Evolutionary conservation across 2,888 invertebrate species (phyloP).

Genomic region (Drosophila paranaensis): DNA sequence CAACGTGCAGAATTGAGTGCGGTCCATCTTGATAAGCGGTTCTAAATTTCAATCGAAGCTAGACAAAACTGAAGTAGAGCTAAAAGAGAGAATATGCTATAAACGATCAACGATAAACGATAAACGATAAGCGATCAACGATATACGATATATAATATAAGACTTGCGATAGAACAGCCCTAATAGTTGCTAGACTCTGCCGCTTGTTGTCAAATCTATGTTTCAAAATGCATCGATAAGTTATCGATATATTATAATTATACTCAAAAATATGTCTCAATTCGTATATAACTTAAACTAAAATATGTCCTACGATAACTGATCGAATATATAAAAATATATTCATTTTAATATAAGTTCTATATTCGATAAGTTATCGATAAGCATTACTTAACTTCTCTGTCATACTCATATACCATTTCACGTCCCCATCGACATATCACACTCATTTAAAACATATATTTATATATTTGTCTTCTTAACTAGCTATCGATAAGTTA

Average conservation of each 20-base stretch:
- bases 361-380: constrained; percentile 3
- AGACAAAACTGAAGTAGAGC: not conserved
- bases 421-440: too few species aligned
- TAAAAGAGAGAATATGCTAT: not conserved
- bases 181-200: not conserved
- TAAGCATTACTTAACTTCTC: not conserved
- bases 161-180: too few species aligned
- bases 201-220: not conserved
- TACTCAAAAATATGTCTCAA: too few species aligned
- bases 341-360: not conserved
- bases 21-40: fast-evolving
- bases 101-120: not conserved
- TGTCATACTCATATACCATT: not conserved
- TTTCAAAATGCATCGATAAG: not conserved
- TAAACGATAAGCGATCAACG: not conserved
- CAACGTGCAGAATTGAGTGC: not conserved
- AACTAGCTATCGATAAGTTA: not conserved
- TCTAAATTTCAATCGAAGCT: not conserved
- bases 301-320: too few species aligned
- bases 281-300: too few species aligned
- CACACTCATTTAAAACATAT: not conserved
- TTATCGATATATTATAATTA: not conserved
- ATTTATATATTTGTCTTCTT: not conserved
- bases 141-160: not conserved
- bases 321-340: too few species aligned